Conservation (phyloP, 2,888 invertebrate genomes). For the Suillia variegata region DNA sequence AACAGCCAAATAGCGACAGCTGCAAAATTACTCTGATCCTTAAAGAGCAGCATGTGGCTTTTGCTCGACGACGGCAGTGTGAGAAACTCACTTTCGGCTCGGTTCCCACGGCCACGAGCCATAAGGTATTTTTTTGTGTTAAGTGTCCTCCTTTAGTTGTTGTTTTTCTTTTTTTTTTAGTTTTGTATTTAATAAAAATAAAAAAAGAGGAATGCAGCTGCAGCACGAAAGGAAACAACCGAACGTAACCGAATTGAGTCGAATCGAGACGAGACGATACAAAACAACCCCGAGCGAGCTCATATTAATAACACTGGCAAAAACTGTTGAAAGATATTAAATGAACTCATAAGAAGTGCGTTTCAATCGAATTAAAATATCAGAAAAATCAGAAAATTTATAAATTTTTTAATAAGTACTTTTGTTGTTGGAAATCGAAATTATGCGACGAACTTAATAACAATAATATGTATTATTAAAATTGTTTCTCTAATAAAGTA, state of each 20-base stretch:
- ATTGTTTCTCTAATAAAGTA: too few species aligned
- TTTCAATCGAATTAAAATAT: too few species aligned
- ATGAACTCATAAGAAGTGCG: too few species aligned
- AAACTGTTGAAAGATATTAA: too few species aligned
- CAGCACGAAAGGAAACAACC: slow-evolving; percentile 2
- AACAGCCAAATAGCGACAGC: slow-evolving; percentile 50
- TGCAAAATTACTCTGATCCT: slow-evolving; percentile 54
- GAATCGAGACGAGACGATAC: slow-evolving; percentile 7
- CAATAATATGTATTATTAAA: too few species aligned
- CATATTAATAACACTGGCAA: too few species aligned
- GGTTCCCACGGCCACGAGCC: slow-evolving; percentile 62
- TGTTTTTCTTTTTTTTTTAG: slow-evolving; percentile 6
- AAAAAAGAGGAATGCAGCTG: slow-evolving; percentile 28
- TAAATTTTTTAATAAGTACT: too few species aligned
- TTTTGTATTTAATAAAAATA: too few species aligned
- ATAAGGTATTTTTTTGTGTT: slow-evolving; percentile 50
- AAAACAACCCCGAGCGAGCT: slow-evolving; percentile 18
- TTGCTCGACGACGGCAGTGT: slow-evolving; percentile 50
- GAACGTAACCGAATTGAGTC: too few species aligned
- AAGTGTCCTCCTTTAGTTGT: slow-evolving; percentile 35
- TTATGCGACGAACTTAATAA: too few species aligned
- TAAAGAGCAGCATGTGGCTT: slow-evolving; percentile 58
- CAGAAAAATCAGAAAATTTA: too few species aligned
- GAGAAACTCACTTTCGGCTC: slow-evolving; percentile 59
- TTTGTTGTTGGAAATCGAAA: too few species aligned